Conservation (phyloP, 2,113 vertebrate species). For the Anguilla japonica region DNA sequence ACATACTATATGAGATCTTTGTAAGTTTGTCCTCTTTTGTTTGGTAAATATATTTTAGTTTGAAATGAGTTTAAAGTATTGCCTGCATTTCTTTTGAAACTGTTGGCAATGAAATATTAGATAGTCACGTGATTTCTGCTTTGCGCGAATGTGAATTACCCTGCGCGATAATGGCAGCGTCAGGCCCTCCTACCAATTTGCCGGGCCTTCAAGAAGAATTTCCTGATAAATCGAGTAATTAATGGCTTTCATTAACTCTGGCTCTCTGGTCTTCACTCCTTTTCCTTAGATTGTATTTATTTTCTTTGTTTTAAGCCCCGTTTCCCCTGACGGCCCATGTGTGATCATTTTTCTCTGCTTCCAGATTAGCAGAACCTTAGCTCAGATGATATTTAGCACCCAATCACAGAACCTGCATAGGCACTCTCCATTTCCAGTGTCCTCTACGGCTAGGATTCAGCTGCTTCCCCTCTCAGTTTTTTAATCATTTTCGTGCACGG, state of each 20-base stretch:
- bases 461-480: slow-evolving; percentile 34
- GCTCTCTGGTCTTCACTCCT: slow-evolving; percentile 41
- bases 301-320: slow-evolving; percentile 52
- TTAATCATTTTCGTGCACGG: background rate
- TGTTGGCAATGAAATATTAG: slow-evolving; percentile 35
- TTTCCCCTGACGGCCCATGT: slow-evolving; percentile 53
- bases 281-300: slow-evolving; percentile 55
- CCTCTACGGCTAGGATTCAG: slow-evolving; percentile 33
- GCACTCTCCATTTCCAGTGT: slow-evolving; percentile 33
- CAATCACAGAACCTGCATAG: slow-evolving; percentile 47
- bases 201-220: slow-evolving; percentile 23
- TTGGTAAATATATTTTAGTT: slow-evolving; percentile 15
- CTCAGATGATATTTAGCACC: slow-evolving; percentile 43
- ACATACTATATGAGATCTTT: background rate
- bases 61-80: slow-evolving; percentile 12
- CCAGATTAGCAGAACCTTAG: slow-evolving; percentile 61
- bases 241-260: slow-evolving; percentile 52
- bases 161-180: slow-evolving; percentile 24
- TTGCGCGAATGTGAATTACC: background rate
- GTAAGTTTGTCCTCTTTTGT: background rate
- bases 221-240: slow-evolving; percentile 53
- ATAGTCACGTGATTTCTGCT: slow-evolving; percentile 21
- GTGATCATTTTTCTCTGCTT: slow-evolving; percentile 58
- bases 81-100: slow-evolving; percentile 24
- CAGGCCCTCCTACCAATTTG: slow-evolving; percentile 20